phyloP scores from a whole-genome alignment of 2,113 vertebrate species.

The Barnardius zonarius region DNA sequence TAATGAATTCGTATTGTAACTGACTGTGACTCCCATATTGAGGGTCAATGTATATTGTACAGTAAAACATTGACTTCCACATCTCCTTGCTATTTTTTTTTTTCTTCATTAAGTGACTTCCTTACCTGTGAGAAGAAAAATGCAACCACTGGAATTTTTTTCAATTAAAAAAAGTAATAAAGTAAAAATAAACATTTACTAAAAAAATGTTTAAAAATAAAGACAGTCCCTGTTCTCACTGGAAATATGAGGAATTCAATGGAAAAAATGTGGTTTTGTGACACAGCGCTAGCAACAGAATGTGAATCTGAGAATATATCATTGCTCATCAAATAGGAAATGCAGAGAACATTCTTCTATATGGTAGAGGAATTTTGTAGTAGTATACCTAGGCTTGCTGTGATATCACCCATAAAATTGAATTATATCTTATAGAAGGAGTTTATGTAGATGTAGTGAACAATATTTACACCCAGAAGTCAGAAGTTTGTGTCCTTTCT shows the following conservation, averaged over 20 bases:
- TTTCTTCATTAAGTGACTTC: neutral
- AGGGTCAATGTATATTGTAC: neutral
- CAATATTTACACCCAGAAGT: neutral
- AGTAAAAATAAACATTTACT: neutral
- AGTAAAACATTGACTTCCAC: neutral
- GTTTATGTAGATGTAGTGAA: neutral
- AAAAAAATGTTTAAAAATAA: neutral
- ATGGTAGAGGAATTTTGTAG: neutral
- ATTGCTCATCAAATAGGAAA: neutral
- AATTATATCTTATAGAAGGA: neutral
- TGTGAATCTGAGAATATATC: neutral
- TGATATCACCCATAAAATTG: neutral
- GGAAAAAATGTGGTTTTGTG: neutral
- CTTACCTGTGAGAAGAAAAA: neutral
- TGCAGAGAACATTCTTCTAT: neutral
- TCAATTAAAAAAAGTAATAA: neutral
- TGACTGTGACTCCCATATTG: neutral
- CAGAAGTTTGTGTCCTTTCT: neutral
- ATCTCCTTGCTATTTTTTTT: neutral
- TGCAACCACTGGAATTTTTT: neutral
- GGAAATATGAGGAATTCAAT: neutral
- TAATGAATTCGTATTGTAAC: neutral
- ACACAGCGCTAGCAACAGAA: neutral
- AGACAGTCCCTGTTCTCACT: neutral
- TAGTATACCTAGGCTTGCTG: neutral